Base-by-base conservation (phyloP, 2,888 invertebrate genomes). In the Dolichomitus sp. region DNA sequence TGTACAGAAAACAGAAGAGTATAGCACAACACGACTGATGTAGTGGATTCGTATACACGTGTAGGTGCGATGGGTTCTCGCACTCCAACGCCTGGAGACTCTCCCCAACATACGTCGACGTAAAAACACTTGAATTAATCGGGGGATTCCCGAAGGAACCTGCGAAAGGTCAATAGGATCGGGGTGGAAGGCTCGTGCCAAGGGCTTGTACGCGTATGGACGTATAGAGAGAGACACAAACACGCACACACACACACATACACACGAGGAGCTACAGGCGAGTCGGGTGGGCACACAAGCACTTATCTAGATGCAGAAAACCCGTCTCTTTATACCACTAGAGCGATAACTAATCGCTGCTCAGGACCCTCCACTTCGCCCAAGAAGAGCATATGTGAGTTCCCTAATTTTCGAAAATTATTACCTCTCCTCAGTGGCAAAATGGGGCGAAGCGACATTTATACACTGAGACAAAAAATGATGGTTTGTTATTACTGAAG, bases 111-210 rank as follows among this genome's bases (percentile, higher is more conserved):
- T 59, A 72, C 83, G 77, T 73, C 88, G 86, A 91, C 88, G 89
- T 88, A 92, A 93, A 93, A 93, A 92, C 93, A 93, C 92, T 93
- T 92, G 92, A 93, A 93, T 93, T 93, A 93, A 93, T 93, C 93
- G 92, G 88, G 81, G 86, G 85, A 89, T 90, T 92, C 93, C 93
- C 93, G 84, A 73, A 90, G 92, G 92, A 91, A 90, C 90, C 88
- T 90, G 91, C 89, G 84, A 93, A 93, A 93, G 93, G 93, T 93
- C 92, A 93, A 92, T 90, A 84, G 88, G 89, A 87, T 88, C 87
- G 86, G 87, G 80, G 88, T 50, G 33, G 65, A 65, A 57, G 61
- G 68, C 23, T 57, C 63, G 52, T 61, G 33, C 63, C 61, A 19
- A 48, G 42, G 59, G 61, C 40, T 63, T n/a, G 14, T 75, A 50